Evolutionary conservation across 2,888 invertebrate genomes (phyloP).

Genomic region (Thereva unica): DNA sequence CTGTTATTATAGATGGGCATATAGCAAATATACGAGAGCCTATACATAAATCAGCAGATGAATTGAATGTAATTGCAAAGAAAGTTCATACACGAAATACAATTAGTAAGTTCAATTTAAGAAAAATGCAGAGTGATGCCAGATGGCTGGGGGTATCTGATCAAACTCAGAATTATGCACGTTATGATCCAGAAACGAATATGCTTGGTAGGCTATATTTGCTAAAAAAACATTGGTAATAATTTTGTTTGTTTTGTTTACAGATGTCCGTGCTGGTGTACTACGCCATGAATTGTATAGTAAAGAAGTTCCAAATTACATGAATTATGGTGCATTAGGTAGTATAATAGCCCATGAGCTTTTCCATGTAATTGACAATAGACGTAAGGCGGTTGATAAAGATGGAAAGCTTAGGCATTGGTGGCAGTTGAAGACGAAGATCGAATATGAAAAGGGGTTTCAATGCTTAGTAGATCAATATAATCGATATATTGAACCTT

Average conservation of each 20-base stretch:
- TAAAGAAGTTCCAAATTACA: constrained; percentile 14
- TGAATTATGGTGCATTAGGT: constrained; percentile 28
- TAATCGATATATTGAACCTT: constrained; percentile 8
- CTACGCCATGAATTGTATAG: constrained; percentile 17
- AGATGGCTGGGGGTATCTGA: constrained; percentile 22
- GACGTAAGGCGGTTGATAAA: constrained; percentile 13
- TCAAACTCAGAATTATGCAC: constrained; percentile 14
- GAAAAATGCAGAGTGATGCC: constrained; percentile 19
- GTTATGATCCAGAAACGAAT: constrained; percentile 19
- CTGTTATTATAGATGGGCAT: neutral
- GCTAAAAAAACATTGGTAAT: neutral
- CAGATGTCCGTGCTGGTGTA: constrained; percentile 18
- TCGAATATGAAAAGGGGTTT: constrained; percentile 9
- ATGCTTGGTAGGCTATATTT: constrained; percentile 14
- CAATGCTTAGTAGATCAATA: constrained; percentile 20
- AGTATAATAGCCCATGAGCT: constrained; percentile 21
- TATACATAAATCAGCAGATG: constrained; percentile 12
- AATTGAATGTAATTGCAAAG: constrained; percentile 10
- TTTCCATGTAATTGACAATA: constrained; percentile 22
- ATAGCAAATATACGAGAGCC: constrained; percentile 9
- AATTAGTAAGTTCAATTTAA: constrained; percentile 13
- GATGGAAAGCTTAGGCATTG: neutral
- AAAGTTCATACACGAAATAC: constrained; percentile 10
- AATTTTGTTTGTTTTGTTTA: neutral
- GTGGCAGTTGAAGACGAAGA: constrained; percentile 3